Percentiles rank a stretch among this genome's conserved stretches.
Evolutionary conservation across 2,888 invertebrate species (phyloP).

Genomic region (Netelia fuscicornis): DNA sequence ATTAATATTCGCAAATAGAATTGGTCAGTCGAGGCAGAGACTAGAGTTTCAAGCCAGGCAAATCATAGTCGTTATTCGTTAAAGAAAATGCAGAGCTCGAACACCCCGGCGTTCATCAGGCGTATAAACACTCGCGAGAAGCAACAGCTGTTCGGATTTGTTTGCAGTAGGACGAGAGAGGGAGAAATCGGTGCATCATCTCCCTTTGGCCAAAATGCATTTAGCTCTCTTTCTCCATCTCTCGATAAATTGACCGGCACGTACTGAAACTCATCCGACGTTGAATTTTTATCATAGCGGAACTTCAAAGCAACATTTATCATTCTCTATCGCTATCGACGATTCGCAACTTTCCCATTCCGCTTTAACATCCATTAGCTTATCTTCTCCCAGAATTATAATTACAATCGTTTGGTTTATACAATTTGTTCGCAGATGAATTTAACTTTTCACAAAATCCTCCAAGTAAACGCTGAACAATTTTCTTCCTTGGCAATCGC

Average conservation of each 20-base stretch:
- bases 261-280: slow-evolving; percentile 43
- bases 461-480: not conserved
- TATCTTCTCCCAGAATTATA: slow-evolving; percentile 52
- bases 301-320: slow-evolving; percentile 59
- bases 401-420: slow-evolving; percentile 39
- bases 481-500: not conserved
- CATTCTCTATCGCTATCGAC: slow-evolving; percentile 31
- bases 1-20: slow-evolving; percentile 16
- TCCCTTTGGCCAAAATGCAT: slow-evolving; percentile 62
- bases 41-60: slow-evolving; percentile 46
- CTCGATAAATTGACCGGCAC: slow-evolving; percentile 56
- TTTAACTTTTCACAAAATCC: not conserved
- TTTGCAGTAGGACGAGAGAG: slow-evolving; percentile 48
- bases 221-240: slow-evolving; percentile 35
- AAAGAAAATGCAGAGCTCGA: slow-evolving; percentile 34
- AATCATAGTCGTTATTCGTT: slow-evolving; percentile 52
- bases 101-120: slow-evolving; percentile 51
- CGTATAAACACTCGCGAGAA: slow-evolving; percentile 57
- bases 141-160: slow-evolving; percentile 66
- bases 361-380: slow-evolving; percentile 61
- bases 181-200: slow-evolving; percentile 45
- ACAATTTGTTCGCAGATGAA: slow-evolving; percentile 22
- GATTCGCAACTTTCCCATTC: slow-evolving; percentile 44
- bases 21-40: slow-evolving; percentile 44
- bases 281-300: slow-evolving; percentile 41